Evolutionary conservation across 2,113 vertebrate species (phyloP).

Genomic region (Natator depressus): DNA sequence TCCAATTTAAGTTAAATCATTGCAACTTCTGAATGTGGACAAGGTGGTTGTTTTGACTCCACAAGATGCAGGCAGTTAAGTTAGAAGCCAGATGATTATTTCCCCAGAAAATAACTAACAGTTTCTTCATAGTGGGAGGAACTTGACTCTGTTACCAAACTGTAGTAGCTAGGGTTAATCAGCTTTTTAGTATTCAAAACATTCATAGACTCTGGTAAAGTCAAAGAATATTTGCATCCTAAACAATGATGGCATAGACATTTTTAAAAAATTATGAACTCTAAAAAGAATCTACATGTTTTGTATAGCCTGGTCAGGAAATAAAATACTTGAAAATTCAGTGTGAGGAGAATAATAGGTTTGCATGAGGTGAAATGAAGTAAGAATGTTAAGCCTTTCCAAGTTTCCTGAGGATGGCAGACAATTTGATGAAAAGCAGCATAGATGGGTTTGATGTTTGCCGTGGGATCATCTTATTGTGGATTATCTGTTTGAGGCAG

Average conservation of each 20-base stretch:
- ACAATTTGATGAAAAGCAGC: background rate
- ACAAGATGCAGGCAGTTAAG: background rate
- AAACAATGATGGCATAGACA: background rate
- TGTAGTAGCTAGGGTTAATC: background rate
- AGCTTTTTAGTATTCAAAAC: background rate
- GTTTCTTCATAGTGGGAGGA: background rate
- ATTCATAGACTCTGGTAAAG: background rate
- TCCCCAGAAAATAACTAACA: background rate
- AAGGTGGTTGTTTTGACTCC: background rate
- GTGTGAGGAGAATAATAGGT: background rate
- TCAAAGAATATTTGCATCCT: background rate
- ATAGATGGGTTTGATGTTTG: background rate
- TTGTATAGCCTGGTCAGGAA: background rate
- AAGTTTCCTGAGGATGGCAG: background rate
- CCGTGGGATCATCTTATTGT: background rate
- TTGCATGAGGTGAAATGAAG: background rate
- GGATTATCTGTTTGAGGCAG: background rate
- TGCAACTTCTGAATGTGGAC: background rate
- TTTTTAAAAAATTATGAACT: background rate
- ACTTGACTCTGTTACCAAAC: background rate
- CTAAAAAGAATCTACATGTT: background rate
- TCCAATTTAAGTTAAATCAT: background rate
- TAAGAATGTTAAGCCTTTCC: background rate
- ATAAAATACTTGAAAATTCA: background rate
- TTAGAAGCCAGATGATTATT: background rate